A percentile compares a stretch with the other conserved stretches of the same genome.
These are phyloP conservation scores for Mesoligia furuncula DNA, from an alignment of 2,888 invertebrate genomes.

Conservation along the genomic window DNA sequence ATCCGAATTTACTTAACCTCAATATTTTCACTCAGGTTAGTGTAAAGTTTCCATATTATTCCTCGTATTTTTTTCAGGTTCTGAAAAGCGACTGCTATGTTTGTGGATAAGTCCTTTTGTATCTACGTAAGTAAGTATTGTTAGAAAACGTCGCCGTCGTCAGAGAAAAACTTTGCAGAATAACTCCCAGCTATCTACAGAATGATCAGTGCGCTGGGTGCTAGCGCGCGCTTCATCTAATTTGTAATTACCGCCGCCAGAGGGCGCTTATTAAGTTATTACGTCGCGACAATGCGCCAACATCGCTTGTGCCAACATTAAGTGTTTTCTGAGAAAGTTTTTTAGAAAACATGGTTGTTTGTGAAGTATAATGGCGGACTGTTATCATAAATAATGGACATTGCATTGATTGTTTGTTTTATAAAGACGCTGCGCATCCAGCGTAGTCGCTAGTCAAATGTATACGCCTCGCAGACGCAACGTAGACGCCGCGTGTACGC, in stretches of 20 bases:
- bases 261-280: constrained; percentile 78
- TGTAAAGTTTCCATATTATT: not conserved
- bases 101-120: not conserved
- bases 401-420: constrained; percentile 1
- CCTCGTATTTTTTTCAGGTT: not conserved
- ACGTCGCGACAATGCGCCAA: constrained; percentile 63
- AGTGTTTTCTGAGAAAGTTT: constrained; percentile 44
- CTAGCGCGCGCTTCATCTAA: constrained; percentile 73
- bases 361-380: not conserved
- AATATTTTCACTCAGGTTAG: not conserved
- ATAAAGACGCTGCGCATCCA: not conserved
- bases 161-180: constrained; percentile 55
- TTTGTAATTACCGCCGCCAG: constrained; percentile 78
- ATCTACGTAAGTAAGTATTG: no score
- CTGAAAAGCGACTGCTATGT: not conserved
- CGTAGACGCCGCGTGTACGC: no score
- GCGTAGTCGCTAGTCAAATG: not conserved
- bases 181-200: constrained; percentile 54
- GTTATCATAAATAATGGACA: not conserved
- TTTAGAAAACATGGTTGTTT: constrained; percentile 5
- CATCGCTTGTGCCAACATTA: constrained; percentile 36
- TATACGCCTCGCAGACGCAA: not conserved
- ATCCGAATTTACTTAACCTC: no score
- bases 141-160: not conserved
- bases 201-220: constrained; percentile 66